Evolutionary conservation across 2,888 invertebrate species (phyloP), one percentile per base, ranked within the genome.

Genomic region (Ischnus inquisitorius): DNA sequence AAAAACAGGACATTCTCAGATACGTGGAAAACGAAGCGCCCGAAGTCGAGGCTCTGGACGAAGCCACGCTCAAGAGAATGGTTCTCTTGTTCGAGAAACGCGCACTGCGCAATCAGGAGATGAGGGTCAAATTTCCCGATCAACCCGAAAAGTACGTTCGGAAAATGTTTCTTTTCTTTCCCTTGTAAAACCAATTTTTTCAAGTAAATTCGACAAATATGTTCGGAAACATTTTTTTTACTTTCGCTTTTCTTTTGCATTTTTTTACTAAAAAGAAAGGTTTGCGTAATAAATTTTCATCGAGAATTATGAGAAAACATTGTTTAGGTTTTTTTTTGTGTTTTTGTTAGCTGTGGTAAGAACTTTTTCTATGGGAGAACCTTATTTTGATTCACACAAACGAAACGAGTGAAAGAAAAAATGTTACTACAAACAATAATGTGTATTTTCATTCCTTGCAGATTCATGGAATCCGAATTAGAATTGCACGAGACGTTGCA

Each of bases 111-210:
- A 99, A 99, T 93, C 97, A 99, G 92, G 99, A 99, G 94, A 98
- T 99, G 97, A 95, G 99, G 86, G 99, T 99, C 14, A 99, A 99
- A 94, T 99, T 98, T 94, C 98, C 99, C 0, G 99, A 99, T 92
- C 96, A 97, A 90, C 98, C 99, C 6, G 98, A 99, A 93, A 99
- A 99, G 95, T 95, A 93, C 90, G 90, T 81, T 68, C 43, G 68
- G 10, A 10, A 22, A 34, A 51, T 62, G 57, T 43, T 43, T 25
- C 39, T 46, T 60, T 71, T 43, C 28, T 34, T 62, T 48, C 1
- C 8, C 1, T 51, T 51, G n/a, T 51, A 1, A 34, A 34, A 34
- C n/a, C n/a, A n/a, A n/a, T 34, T 34, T 34, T 34, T 28, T 28
- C 28, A 28, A 28, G 4, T 3, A 28, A 28, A 28, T 28, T 4